Conservation (phyloP, 2,113 vertebrate species). For the Orientallactaga bullata region DNA sequence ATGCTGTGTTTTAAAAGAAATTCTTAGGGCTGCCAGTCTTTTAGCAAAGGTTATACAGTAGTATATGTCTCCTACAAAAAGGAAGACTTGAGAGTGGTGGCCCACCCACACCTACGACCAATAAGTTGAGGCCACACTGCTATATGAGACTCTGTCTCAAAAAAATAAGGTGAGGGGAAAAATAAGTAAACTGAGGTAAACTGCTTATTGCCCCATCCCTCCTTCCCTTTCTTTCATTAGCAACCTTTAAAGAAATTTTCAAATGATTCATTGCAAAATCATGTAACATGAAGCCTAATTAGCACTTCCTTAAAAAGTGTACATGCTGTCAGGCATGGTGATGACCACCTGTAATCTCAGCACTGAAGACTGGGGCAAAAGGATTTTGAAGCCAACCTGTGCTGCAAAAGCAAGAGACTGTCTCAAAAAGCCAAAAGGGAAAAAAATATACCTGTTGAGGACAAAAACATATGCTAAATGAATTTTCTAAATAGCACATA, state of each 20-base stretch:
- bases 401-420: background rate
- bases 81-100: background rate
- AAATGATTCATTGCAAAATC: slow-evolving; percentile 39
- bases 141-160: background rate
- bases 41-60: background rate
- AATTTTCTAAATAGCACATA: background rate
- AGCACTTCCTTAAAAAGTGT: slow-evolving; percentile 40
- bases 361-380: background rate
- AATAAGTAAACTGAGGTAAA: background rate
- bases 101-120: background rate
- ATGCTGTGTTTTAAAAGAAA: slow-evolving; percentile 12
- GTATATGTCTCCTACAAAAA: slow-evolving; percentile 8
- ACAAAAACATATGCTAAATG: slow-evolving; percentile 36
- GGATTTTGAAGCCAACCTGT: background rate
- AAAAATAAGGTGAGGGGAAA: background rate
- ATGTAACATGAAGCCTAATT: slow-evolving; percentile 26
- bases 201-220: background rate
- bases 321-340: background rate
- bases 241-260: background rate
- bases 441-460: slow-evolving; percentile 19
- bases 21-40: background rate
- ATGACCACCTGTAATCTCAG: background rate
- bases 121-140: background rate
- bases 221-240: background rate
- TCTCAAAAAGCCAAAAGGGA: background rate